Base-by-base conservation (phyloP, 1,140 invertebrate genomes). In the Theocolax elegans region DNA sequence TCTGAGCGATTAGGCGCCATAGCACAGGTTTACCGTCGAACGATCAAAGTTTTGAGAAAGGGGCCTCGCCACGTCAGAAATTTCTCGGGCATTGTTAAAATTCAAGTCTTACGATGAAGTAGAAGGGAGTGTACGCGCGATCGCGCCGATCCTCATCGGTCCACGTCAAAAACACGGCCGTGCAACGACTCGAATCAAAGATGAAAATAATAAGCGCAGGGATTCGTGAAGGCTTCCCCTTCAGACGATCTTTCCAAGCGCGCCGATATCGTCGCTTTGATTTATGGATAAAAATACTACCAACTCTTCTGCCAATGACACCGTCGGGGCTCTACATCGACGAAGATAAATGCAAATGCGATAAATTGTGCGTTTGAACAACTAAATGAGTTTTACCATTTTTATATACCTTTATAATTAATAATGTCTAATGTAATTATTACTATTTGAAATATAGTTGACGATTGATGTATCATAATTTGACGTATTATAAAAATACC, bases 111-210 rank as follows among this genome's bases (percentile, higher is more conserved):
- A 21, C 29, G 1, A 17, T 12, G 10, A 7, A 12, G 21, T 7
- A 8, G 0, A 35, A 58, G 21, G 17, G n/a, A 15, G 42, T 7
- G 9, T n/a, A n/a, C 15, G 23, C 2, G 9, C 40, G 64, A 56
- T 58, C 40, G n/a, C 56, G 44, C 9, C 51, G 58, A 63, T 67
- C 44, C 72, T 76, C 74, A 76, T 80, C 74, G 76, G 75, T 80
- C 75, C 67, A 76, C 71, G 79, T 81, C 81, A 79, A 40, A 72
- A 78, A 59, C 79, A 79, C 73, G 79, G 79, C 72, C 73, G 46
- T 73, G 44, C 48, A 64, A 77, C 76, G 74, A 74, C 63, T 80
- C 67, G 70, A 81, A 80, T 83, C 78, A 77, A 77, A 78, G 77
- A 78, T 79, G 78, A 76, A 79, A 81, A 79, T 77, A 79, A 77